Evolutionary conservation across 2,113 vertebrate genomes (phyloP).

Genomic region (Heteronetta atricapilla): DNA sequence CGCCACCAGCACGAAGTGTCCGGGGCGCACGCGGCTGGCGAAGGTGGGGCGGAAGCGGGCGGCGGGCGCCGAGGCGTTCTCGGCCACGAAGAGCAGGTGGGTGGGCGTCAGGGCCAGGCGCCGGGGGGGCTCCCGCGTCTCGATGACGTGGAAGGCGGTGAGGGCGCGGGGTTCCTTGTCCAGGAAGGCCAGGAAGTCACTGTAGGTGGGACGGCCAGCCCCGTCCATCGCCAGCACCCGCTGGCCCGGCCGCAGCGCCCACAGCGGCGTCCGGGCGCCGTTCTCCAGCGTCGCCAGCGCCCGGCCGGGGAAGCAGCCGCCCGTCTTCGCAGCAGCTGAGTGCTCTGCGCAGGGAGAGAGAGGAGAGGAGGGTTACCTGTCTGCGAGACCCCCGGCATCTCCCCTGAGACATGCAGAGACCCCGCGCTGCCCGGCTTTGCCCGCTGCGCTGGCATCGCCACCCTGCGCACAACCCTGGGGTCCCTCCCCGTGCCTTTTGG

Average conservation of each 20-base stretch:
- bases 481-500: neutral
- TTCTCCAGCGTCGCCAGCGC: slow-evolving; percentile 83
- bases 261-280: slow-evolving; percentile 80
- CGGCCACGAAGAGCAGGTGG: slow-evolving; percentile 88
- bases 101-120: slow-evolving; percentile 88
- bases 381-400: neutral
- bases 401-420: fast-evolving
- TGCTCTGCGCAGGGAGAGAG: slow-evolving; percentile 83
- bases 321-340: slow-evolving; percentile 95
- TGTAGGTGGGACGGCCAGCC: slow-evolving; percentile 83
- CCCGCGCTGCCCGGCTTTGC: neutral
- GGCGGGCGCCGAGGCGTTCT: slow-evolving; percentile 72
- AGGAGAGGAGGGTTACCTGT: slow-evolving; percentile 33
- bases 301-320: slow-evolving; percentile 91
- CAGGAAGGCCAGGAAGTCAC: slow-evolving; percentile 91
- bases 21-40: slow-evolving; percentile 86
- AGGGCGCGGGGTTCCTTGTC: slow-evolving; percentile 79
- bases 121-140: slow-evolving; percentile 81
- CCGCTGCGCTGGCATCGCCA: neutral
- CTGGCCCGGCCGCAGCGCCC: slow-evolving; percentile 86
- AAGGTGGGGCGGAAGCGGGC: slow-evolving; percentile 82
- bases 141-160: slow-evolving; percentile 86
- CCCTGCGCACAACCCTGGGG: neutral
- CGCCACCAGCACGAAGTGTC: slow-evolving; percentile 87
- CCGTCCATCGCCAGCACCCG: slow-evolving; percentile 88